Percentiles rank a stretch among this genome's conserved stretches.
Evolutionary conservation across 1,140 invertebrate genomes (phyloP).

Genomic region (Linepithema humile): DNA sequence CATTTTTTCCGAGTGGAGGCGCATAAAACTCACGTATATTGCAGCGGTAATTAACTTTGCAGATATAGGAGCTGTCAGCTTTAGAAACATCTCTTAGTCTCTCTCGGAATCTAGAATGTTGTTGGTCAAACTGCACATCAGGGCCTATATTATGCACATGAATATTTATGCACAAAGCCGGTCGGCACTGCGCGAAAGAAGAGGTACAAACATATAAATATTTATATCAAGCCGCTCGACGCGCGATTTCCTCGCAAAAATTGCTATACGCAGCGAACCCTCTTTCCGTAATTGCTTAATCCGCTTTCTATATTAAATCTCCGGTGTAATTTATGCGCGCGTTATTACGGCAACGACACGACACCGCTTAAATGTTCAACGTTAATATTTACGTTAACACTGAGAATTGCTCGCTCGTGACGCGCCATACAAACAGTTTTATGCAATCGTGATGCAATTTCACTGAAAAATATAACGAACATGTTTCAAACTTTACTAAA

Average conservation of each 20-base stretch:
- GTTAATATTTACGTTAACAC: constrained; percentile 44
- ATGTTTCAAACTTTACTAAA: neutral
- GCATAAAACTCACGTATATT: neutral
- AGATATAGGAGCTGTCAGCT: constrained; percentile 8
- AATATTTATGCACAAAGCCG: constrained; percentile 56
- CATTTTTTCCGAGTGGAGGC: neutral
- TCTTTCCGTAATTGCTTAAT: constrained; percentile 52
- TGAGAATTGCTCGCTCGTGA: constrained; percentile 7
- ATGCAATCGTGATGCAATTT: neutral
- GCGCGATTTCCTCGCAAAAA: constrained; percentile 57
- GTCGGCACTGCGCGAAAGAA: constrained; percentile 44
- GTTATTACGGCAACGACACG: constrained; percentile 30
- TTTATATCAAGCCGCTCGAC: constrained; percentile 55
- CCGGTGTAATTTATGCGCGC: constrained; percentile 44
- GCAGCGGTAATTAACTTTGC: constrained; percentile 37
- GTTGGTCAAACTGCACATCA: constrained; percentile 49
- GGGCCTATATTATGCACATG: constrained; percentile 49
- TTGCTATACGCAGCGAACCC: constrained; percentile 43
- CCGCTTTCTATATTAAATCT: constrained; percentile 50
- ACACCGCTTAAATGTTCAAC: constrained; percentile 48
- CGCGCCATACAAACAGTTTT: neutral
- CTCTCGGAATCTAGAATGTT: constrained; percentile 11
- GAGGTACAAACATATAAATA: constrained; percentile 55
- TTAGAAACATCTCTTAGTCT: constrained; percentile 27
- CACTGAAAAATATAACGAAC: neutral